Evolutionary conservation across 1,140 invertebrate genomes (phyloP).

Genomic region (Zaprionus capensis): DNA sequence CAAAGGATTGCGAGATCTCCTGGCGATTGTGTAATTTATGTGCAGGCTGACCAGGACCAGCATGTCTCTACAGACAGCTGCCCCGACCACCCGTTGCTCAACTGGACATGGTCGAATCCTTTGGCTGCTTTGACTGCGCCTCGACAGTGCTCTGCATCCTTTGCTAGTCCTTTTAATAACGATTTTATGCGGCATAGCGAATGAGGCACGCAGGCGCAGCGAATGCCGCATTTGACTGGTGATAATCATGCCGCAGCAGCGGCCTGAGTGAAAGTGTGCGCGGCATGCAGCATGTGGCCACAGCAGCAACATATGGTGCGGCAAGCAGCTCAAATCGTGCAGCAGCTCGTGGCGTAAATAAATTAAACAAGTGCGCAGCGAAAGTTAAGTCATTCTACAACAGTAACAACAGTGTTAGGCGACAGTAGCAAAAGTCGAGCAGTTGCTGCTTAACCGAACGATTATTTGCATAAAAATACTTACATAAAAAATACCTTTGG

Average conservation of each 20-base stretch:
- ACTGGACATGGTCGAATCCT: conserved; percentile 41
- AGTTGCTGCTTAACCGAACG: neutral
- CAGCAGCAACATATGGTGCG: conserved; percentile 35
- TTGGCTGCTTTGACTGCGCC: conserved; percentile 21
- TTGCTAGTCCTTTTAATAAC: conserved; percentile 48
- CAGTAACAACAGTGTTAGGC: no score
- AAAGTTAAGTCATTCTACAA: neutral
- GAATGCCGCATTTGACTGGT: conserved; percentile 42
- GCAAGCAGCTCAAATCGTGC: neutral
- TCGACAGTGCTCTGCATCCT: conserved; percentile 4
- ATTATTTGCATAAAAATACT: neutral
- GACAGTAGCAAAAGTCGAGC: no score
- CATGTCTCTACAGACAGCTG: conserved; percentile 51
- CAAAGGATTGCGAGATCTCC: conserved; percentile 62
- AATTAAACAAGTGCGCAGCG: conserved; percentile 29
- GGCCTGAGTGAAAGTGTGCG: conserved; percentile 47
- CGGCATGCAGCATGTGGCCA: conserved; percentile 23
- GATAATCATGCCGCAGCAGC: conserved; percentile 47
- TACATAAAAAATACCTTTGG: no score
- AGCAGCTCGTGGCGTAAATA: neutral
- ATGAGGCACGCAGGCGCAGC: conserved; percentile 32
- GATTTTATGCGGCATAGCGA: conserved; percentile 46
- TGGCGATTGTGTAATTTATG: conserved; percentile 69
- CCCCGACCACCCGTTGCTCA: conserved; percentile 30
- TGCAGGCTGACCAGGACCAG: conserved; percentile 49